Evolutionary conservation across 2,797 vertebrate genomes (phyloP).

Genomic region (Scomberomorus guttatus): DNA sequence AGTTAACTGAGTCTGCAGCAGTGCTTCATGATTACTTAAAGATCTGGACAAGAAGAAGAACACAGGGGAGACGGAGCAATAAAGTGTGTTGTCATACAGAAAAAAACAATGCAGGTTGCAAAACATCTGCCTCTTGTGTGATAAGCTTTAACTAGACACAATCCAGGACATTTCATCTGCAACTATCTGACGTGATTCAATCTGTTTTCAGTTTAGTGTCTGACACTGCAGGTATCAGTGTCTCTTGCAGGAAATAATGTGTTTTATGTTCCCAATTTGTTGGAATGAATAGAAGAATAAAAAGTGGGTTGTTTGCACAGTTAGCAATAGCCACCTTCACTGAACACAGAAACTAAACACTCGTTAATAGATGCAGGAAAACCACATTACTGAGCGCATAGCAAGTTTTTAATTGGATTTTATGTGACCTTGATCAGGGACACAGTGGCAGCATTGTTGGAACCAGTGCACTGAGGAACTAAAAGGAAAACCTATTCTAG

Average conservation of each 20-base stretch:
- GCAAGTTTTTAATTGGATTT: neutral
- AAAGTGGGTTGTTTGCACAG: neutral
- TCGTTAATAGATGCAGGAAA: neutral
- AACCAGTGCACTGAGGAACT: neutral
- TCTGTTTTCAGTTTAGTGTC: neutral
- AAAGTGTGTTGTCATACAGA: neutral
- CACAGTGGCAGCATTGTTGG: neutral
- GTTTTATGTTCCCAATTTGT: neutral
- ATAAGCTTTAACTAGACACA: neutral
- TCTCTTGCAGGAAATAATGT: neutral
- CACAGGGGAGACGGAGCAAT: neutral
- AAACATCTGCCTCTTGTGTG: neutral
- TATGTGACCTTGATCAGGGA: constrained; percentile 21
- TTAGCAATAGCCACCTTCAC: neutral
- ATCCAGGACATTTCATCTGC: neutral
- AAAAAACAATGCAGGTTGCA: neutral
- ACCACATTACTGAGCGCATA: neutral
- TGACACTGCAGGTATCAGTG: neutral
- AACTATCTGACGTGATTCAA: neutral
- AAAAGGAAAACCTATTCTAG: neutral
- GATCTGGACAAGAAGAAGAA: neutral
- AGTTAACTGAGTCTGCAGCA: neutral
- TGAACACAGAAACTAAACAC: neutral
- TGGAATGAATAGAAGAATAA: neutral
- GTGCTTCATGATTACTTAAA: neutral